Evolutionary conservation across 2,888 invertebrate genomes (phyloP), one percentile per base, ranked within the genome.

Genomic region (Papilio elwesi): DNA sequence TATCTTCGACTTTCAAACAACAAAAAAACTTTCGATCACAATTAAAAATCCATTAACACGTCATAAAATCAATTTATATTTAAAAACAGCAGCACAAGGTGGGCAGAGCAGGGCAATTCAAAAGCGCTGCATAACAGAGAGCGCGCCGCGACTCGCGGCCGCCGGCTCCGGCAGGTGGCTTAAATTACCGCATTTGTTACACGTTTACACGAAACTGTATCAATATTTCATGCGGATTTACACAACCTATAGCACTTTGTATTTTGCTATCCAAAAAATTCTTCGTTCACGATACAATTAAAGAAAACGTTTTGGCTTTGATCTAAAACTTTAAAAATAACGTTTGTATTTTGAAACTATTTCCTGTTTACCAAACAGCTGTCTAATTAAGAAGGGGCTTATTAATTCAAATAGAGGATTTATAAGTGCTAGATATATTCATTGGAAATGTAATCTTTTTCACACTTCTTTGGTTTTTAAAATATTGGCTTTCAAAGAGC

Each of bases 121-220:
- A 90, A 91, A 90, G 85, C 90, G 90, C 87, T 90, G 90, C 90
- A 90, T 87, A 85, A 87, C 83, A 79, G 80, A 81, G 82, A 80
- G 80, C 81, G 79, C 80, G 85, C 26, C 82, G 82, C 82, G 83
- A 80, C 82, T 79, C 82, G 86, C 87, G 86, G 84, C 82, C 83
- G 81, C 78, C 83, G 80, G 87, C 93, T 38, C 79, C 83, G 80
- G 87, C 93, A 93, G 93, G 93, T 93, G 93, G 87, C 87, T 90
- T 85, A 89, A 93, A 93, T 93, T 92, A 93, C 93, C 92, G 90
- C 93, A 93, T 93, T 93, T 93, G 93, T 93, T 93, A 93, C 92
- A 91, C 93, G 93, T 92, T 93, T 92, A 92, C 93, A 91, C 91
- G 90, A 92, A 93, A 93, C 93, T 93, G 93, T 93, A 93, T 93